Evolutionary conservation across 2,797 vertebrate genomes (phyloP).

Genomic region (Anabas testudineus): DNA sequence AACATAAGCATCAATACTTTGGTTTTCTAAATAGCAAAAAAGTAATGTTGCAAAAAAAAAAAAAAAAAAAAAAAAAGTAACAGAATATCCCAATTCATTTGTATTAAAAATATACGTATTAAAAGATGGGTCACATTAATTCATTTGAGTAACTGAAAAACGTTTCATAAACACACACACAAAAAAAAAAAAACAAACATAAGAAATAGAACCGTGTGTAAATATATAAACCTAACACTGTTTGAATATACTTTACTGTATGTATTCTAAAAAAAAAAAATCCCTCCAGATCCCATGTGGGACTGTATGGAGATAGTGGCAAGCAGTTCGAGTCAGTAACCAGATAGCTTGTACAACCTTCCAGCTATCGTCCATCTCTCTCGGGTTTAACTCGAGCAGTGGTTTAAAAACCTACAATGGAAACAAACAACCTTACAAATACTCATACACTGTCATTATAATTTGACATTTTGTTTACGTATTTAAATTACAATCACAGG

Average conservation of each 20-base stretch:
- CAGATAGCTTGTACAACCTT: constrained; percentile 42
- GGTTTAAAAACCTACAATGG: constrained; percentile 60
- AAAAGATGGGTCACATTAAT: constrained; percentile 56
- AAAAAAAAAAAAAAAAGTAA: constrained; percentile 36
- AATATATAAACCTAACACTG: constrained; percentile 79
- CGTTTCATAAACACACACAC: constrained; percentile 48
- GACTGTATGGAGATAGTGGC: constrained; percentile 77
- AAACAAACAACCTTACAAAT: neutral
- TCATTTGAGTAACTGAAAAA: constrained; percentile 64
- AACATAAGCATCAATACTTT: constrained; percentile 61
- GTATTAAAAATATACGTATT: constrained; percentile 52
- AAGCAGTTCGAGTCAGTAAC: constrained; percentile 62
- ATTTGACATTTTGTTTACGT: neutral
- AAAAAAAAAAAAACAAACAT: constrained; percentile 39
- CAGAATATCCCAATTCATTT: constrained; percentile 42
- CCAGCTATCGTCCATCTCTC: constrained; percentile 30
- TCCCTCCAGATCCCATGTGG: constrained; percentile 48
- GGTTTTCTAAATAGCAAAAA: constrained; percentile 58
- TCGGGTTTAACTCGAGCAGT: constrained; percentile 53
- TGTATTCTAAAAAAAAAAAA: constrained; percentile 44
- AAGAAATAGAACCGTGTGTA: constrained; percentile 61
- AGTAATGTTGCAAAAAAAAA: constrained; percentile 5
- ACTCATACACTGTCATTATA: neutral
- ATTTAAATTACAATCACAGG: neutral
- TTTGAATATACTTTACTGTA: constrained; percentile 72